phyloP scores from a whole-genome alignment of 2,888 invertebrate genomes.

The Netelia fuscicornis region DNA sequence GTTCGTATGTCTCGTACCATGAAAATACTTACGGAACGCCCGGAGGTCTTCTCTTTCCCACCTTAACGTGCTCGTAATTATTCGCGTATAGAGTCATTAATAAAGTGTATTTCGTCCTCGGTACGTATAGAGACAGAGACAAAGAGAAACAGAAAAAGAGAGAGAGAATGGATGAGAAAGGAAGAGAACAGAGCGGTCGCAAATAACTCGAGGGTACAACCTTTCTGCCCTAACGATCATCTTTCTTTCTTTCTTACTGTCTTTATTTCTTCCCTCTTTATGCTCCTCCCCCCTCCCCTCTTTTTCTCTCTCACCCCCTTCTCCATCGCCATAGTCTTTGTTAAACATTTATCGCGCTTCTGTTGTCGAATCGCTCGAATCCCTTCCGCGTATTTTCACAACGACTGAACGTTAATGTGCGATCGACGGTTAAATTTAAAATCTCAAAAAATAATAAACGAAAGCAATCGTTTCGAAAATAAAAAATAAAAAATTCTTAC shows the following conservation, averaged over 20 bases:
- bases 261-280: constrained; percentile 13
- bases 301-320: not conserved
- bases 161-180: not conserved
- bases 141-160: not conserved
- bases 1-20: constrained; percentile 1
- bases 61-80: constrained; percentile 15
- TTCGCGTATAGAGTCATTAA: constrained; percentile 46
- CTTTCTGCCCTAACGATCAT: constrained; percentile 42
- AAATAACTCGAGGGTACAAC: constrained; percentile 38
- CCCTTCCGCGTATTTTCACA: too few relatives aligned
- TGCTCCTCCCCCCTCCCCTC: not conserved
- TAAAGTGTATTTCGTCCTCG: constrained; percentile 37
- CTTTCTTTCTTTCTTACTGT: constrained; percentile 18
- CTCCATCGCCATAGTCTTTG: not conserved
- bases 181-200: constrained; percentile 18
- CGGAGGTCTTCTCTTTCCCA: constrained; percentile 10
- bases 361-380: too few relatives aligned
- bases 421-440: too few relatives aligned
- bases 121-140: not conserved
- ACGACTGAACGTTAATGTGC: too few relatives aligned
- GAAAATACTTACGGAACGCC: not conserved
- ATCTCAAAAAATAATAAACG: too few relatives aligned
- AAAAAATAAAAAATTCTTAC: too few relatives aligned
- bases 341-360: too few relatives aligned
- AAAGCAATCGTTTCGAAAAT: too few relatives aligned